Percentiles rank a stretch among this genome's conserved stretches.
Evolutionary conservation across 1,140 invertebrate genomes (phyloP).

Genomic region (Achatina immaculata): DNA sequence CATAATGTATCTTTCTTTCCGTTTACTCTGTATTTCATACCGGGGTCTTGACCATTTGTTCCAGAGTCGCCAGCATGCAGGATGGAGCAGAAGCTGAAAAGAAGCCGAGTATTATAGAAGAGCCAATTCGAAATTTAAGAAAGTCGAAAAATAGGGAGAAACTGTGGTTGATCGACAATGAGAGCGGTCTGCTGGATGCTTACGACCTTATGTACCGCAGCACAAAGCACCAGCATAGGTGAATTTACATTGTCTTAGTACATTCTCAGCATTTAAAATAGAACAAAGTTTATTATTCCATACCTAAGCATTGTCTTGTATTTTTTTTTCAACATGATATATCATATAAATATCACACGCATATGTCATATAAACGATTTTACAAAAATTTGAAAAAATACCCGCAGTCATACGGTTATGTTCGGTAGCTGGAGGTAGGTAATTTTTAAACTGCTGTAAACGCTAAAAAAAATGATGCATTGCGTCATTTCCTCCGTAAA

Average conservation of each 20-base stretch:
- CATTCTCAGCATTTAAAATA: not conserved
- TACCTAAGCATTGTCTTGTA: not conserved
- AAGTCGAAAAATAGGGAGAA: constrained; percentile 58
- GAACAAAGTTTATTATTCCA: too few species aligned
- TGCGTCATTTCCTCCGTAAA: too few species aligned
- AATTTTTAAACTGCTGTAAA: too few species aligned
- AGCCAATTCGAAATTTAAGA: constrained; percentile 71
- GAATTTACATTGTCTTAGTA: not conserved
- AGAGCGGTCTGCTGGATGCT: constrained; percentile 71
- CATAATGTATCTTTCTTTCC: not conserved
- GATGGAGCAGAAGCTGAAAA: constrained; percentile 70
- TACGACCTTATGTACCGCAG: constrained; percentile 67
- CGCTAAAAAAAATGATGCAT: too few species aligned
- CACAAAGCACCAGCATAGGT: constrained; percentile 24
- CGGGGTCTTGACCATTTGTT: constrained; percentile 33
- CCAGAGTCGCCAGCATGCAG: constrained; percentile 71
- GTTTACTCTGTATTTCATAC: not conserved
- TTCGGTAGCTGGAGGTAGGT: too few species aligned
- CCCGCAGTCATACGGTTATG: too few species aligned
- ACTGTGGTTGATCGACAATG: constrained; percentile 72
- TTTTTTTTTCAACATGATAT: not conserved
- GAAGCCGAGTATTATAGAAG: constrained; percentile 63
- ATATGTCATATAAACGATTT: too few species aligned
- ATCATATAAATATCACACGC: too few species aligned
- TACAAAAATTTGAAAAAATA: too few species aligned